Evolutionary conservation across 2,888 invertebrate genomes (phyloP).

Genomic region (Caenorhabditis wallacei): DNA sequence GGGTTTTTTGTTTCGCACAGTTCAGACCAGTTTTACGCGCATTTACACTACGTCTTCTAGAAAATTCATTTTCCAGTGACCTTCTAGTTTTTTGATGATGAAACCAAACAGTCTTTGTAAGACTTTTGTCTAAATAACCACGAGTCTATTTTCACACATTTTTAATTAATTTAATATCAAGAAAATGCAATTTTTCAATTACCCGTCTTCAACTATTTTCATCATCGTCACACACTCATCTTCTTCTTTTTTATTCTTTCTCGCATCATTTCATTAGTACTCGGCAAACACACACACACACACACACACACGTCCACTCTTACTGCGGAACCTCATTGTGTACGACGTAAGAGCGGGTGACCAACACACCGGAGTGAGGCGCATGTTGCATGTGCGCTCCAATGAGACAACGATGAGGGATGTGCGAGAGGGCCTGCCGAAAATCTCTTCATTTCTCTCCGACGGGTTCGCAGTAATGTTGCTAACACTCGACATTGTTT

Average conservation of each 20-base stretch:
- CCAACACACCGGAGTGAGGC: not conserved
- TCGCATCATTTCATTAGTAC: slow-evolving; percentile 56
- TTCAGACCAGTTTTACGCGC: slow-evolving; percentile 2
- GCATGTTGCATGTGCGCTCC: slow-evolving; percentile 46
- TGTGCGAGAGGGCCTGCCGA: not conserved
- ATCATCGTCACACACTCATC: not conserved
- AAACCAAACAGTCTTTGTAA: no score
- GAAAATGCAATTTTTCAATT: not conserved
- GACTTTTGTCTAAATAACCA: not conserved
- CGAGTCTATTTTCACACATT: not conserved
- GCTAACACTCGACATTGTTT: slow-evolving; percentile 45
- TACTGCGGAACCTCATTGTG: slow-evolving; percentile 39
- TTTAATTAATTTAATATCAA: not conserved
- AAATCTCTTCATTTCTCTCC: not conserved
- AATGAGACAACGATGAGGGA: not conserved
- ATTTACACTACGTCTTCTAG: not conserved
- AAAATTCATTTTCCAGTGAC: slow-evolving; percentile 17
- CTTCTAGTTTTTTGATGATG: slow-evolving; percentile 1
- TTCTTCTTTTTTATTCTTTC: slow-evolving; percentile 9
- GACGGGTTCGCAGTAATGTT: slow-evolving; percentile 56
- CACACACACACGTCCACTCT: not conserved
- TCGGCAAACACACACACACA: slow-evolving; percentile 15
- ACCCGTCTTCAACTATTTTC: not conserved
- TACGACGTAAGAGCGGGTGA: slow-evolving; percentile 3
- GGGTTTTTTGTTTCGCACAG: not conserved